These are phyloP conservation scores for Brachionus manjavacas DNA, from an alignment of 1,140 invertebrate genomes.

Conservation along the genomic window DNA sequence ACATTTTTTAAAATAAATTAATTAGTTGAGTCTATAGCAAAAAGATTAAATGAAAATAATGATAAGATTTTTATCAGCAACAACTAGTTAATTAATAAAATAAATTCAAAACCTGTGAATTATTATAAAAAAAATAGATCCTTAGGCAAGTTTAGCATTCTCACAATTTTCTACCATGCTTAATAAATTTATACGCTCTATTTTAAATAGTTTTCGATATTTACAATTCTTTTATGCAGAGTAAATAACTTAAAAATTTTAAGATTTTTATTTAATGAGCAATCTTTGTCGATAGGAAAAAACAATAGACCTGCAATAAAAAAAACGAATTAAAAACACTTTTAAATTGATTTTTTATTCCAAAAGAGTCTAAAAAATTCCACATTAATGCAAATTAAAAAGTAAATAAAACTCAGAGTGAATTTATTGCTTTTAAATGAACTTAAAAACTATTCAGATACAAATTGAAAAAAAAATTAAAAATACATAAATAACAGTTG, in stretches of 20 bases:
- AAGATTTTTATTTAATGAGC: background rate
- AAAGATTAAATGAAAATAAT: too few species aligned
- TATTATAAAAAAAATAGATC: background rate
- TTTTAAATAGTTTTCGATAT: background rate
- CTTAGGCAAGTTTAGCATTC: background rate
- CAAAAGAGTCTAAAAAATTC: background rate
- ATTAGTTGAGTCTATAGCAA: too few species aligned
- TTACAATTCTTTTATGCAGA: background rate
- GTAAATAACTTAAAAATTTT: background rate
- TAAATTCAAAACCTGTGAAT: background rate
- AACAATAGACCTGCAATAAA: background rate
- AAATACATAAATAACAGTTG: background rate
- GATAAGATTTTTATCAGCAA: background rate
- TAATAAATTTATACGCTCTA: background rate
- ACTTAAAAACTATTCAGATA: background rate
- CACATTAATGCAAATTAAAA: background rate
- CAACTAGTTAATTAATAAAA: background rate
- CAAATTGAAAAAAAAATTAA: constrained; percentile 2
- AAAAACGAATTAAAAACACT: background rate
- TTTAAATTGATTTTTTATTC: background rate
- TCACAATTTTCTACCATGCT: background rate
- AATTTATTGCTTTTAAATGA: background rate
- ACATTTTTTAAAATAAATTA: too few species aligned
- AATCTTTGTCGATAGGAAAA: background rate
- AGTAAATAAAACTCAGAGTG: background rate